Evolutionary conservation across 2,888 invertebrate genomes (phyloP), one percentile per base, ranked within the genome.

Genomic region (Leucophenga montana): DNA sequence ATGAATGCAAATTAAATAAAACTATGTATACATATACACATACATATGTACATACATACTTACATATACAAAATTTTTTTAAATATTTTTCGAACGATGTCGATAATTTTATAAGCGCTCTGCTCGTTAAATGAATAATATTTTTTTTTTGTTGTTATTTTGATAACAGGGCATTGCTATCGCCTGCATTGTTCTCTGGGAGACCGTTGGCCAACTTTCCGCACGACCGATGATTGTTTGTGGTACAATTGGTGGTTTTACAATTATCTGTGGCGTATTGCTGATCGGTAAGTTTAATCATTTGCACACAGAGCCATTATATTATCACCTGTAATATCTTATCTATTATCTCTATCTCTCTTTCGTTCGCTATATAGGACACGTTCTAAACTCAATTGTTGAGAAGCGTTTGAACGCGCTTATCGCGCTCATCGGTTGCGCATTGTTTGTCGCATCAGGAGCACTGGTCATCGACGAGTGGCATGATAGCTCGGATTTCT

Each of bases 321-420:
- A 13, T 53, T 18, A 53, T 27, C 9, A 8, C 6, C 6, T 56
- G 56, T 22, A 22, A 18, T 53, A 48, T 53, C 14, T 27, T 31
- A 27, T 65, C 62, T 18, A 9, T 18, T 62, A 1, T 39, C 20
- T 39, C 18, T 33, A 4, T 20, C 22, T 62, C 13, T 62, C 39
- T 9, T 5, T 62, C 46, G 3, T 13, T 20, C 16, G 3, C 59
- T 59, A 18, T 18, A 2, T 44, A 87, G 87, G 88, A 59, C 88
- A 88, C 70, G 67, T 87, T 16, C 75, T 88, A 59, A 83, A 83
- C 27, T 86, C 87, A 5, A 74, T 85, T 64, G 80, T 88, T 61
- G 88, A 88, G 76, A 88, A 88, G 71, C 87, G 87, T 16, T 73
- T 88, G 53, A 88, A 88, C 71, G 88, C 86, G 3, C 57, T 88